These are phyloP conservation scores for Phortica variegata DNA, from an alignment of 1,140 invertebrate genomes.

Conservation along the genomic window DNA sequence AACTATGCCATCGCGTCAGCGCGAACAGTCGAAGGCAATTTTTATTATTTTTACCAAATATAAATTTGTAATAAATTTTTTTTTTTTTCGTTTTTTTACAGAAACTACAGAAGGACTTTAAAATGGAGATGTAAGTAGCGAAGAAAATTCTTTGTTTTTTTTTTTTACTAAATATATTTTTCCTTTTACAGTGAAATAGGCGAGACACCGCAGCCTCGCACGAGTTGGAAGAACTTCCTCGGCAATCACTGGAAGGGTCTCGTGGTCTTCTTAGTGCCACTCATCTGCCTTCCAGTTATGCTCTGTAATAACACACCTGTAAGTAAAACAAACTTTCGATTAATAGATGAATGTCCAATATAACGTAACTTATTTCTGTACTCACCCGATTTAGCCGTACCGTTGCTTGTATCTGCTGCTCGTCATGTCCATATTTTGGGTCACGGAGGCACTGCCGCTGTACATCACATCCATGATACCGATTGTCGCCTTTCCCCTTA, in stretches of 20 bases:
- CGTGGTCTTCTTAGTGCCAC: conserved; percentile 64
- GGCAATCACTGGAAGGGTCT: conserved; percentile 65
- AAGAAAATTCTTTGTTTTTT: not conserved
- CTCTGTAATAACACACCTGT: conserved; percentile 61
- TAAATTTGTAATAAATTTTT: conserved; percentile 14
- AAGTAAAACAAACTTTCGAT: conserved; percentile 17
- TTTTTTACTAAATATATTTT: not conserved
- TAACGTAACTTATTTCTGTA: not conserved
- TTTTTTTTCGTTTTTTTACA: conserved; percentile 22
- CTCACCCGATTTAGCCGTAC: conserved; percentile 57
- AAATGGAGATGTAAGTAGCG: conserved; percentile 45
- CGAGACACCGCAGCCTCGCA: conserved; percentile 23
- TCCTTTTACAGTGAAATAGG: conserved; percentile 29
- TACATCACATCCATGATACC: conserved; percentile 81
- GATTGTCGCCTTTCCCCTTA: conserved; percentile 75
- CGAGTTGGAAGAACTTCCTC: conserved; percentile 30
- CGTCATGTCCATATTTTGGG: conserved; percentile 84
- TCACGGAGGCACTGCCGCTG: conserved; percentile 78
- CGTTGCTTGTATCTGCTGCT: conserved; percentile 77
- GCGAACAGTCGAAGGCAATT: too few species aligned
- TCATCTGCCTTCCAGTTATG: conserved; percentile 64
- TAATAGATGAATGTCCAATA: too few species aligned
- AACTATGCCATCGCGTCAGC: too few species aligned
- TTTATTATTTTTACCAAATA: too few species aligned
- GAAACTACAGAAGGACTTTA: conserved; percentile 34